Evolutionary conservation across 2,113 vertebrate species (phyloP).

Genomic region (Grus americana): DNA sequence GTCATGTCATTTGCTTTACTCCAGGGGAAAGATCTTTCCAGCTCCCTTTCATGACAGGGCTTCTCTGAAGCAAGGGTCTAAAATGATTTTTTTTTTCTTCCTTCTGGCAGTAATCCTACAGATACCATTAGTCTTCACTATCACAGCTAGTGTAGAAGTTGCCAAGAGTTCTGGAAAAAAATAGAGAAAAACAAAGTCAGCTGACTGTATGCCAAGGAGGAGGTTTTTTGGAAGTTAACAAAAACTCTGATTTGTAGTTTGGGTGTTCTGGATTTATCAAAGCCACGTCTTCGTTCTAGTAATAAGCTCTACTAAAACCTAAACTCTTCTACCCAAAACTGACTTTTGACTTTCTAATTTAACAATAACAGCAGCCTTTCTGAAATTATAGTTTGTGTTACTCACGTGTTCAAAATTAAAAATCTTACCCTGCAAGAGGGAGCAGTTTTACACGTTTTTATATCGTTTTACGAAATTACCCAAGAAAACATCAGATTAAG

Average conservation of each 20-base stretch:
- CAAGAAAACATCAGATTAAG: neutral
- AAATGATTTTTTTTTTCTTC: neutral
- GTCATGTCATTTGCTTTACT: neutral
- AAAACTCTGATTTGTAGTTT: neutral
- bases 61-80: neutral
- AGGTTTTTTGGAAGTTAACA: neutral
- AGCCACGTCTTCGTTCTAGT: neutral
- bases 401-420: neutral
- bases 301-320: neutral
- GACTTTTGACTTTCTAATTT: neutral
- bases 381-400: neutral
- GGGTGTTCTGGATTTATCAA: neutral
- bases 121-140: neutral
- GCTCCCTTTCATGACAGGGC: neutral
- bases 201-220: neutral
- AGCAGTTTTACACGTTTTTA: neutral
- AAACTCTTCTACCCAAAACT: neutral
- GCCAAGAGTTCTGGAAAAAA: neutral
- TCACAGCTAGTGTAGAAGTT: neutral
- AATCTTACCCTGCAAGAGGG: neutral
- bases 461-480: neutral
- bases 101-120: neutral
- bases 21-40: neutral
- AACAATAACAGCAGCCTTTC: neutral
- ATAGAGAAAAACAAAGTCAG: neutral